Conservation (phyloP, 1,140 invertebrate species). For the Eulimnadia texana region DNA sequence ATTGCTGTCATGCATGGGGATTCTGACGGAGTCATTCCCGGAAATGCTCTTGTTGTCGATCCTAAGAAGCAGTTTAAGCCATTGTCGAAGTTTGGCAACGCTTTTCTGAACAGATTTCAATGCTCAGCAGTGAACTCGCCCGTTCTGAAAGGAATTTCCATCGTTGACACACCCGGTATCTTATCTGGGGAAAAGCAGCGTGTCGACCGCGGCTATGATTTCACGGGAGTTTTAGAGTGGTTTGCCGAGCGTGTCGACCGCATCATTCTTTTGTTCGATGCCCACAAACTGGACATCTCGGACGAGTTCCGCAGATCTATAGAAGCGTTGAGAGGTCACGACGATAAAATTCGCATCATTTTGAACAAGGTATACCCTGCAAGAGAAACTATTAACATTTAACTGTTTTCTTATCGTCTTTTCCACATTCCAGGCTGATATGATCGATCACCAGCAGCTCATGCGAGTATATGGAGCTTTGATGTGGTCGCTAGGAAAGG, state of each 20-base stretch:
- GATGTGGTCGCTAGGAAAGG: slow-evolving; percentile 96
- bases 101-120: slow-evolving; percentile 92
- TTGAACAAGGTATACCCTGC: slow-evolving; percentile 58
- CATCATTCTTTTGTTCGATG: slow-evolving; percentile 95
- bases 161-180: slow-evolving; percentile 92
- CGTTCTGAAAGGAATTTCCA: slow-evolving; percentile 82
- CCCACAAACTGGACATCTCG: slow-evolving; percentile 97
- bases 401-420: too few species aligned
- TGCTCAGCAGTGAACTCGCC: slow-evolving; percentile 72
- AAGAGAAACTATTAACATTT: background rate
- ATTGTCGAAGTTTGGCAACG: slow-evolving; percentile 92
- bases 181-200: slow-evolving; percentile 48
- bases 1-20: slow-evolving; percentile 87
- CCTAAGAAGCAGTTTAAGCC: slow-evolving; percentile 91
- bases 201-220: slow-evolving; percentile 93
- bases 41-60: slow-evolving; percentile 94
- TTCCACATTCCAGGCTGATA: slow-evolving; percentile 57
- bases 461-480: slow-evolving; percentile 97
- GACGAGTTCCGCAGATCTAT: slow-evolving; percentile 93
- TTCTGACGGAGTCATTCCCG: slow-evolving; percentile 81
- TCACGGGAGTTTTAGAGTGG: slow-evolving; percentile 97
- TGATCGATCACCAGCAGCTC: slow-evolving; percentile 95
- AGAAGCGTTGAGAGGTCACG: slow-evolving; percentile 83
- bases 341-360: slow-evolving; percentile 97
- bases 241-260: slow-evolving; percentile 95